Base-by-base conservation (phyloP, 2,797 vertebrate genomes). In the Tenualosa ilisha region DNA sequence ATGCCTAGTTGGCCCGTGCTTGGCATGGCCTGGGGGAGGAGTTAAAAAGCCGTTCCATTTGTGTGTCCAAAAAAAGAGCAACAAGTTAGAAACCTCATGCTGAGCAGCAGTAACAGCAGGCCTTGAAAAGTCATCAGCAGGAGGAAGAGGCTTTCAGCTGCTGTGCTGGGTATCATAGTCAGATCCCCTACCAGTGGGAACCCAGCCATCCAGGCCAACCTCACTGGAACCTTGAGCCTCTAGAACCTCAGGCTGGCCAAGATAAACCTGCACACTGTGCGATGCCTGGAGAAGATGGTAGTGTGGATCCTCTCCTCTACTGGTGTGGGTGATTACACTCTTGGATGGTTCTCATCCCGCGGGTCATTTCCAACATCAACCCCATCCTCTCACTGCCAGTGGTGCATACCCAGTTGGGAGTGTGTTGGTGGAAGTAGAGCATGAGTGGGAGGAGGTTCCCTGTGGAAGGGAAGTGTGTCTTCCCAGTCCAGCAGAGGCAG, bases 91-190 rank as follows among this genome's bases (percentile, higher is more conserved):
- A 72, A 79, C 81, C 61, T 81, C 53, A 84, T 49, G 75, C 49
- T 56, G 53, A 46, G 61, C 49, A 63, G 13, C 81, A 40, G 24
- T 65, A 72, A 37, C 24, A 72, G 26, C 50, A 26, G 43, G 68
- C 68, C 86, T 87, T 83, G 85, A 86, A 87, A 85, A 87, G 43
- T 13, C 81, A 84, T 86, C 84, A 85, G 59, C 31, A 17, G 65
- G 40, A 72, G 65, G 31, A 24, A 20, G 50, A 83, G 72, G 37
- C 24, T n/a, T 53, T 68, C 49, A 83, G 37, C 65, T 72, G 65
- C 79, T 6, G 1, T 54, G 17, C 56, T 87, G 84, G 65, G 65
- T 72, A 87, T 87, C 86, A 86, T 82, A 83, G 59, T 40, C 53
- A 46, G 75, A 87, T 81, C 87, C 82, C 49, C 81, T 88, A 54